Evolutionary conservation across 1,140 invertebrate species (phyloP).

Genomic region (Diorhabda carinulata): DNA sequence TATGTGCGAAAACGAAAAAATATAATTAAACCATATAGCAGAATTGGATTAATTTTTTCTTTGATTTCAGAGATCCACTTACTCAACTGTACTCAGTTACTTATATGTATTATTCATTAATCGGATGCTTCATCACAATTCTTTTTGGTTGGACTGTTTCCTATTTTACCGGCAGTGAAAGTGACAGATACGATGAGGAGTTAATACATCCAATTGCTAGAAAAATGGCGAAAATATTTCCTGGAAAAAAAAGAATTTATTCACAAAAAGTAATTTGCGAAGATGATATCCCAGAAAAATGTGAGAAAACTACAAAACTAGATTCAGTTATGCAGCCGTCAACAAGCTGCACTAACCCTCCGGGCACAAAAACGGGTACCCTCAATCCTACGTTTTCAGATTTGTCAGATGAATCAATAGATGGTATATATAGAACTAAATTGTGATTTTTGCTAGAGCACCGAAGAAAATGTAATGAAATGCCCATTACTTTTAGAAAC

Average conservation of each 20-base stretch:
- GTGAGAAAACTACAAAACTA: not conserved
- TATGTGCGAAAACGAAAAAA: no score
- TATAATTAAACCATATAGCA: no score
- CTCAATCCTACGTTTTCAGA: conserved; percentile 28
- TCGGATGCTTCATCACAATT: conserved; percentile 64
- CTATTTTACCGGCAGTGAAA: conserved; percentile 57
- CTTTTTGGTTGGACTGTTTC: conserved; percentile 62
- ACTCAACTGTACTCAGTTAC: conserved; percentile 62
- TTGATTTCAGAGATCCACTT: conserved; percentile 53
- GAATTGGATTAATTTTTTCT: not conserved
- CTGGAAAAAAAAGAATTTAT: conserved; percentile 50
- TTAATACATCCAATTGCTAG: conserved; percentile 62
- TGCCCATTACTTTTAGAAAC: conserved; percentile 17
- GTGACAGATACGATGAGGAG: conserved; percentile 64
- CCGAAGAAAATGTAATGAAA: not conserved
- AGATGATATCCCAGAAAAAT: conserved; percentile 10
- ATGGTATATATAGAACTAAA: conserved; percentile 33
- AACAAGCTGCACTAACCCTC: not conserved
- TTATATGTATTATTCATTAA: conserved; percentile 73
- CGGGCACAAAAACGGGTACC: conserved; percentile 20
- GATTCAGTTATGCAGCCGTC: not conserved
- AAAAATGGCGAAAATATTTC: conserved; percentile 55
- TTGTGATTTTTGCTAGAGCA: conserved; percentile 33
- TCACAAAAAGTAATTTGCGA: conserved; percentile 11
- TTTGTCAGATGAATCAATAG: conserved; percentile 26